phyloP scores from a whole-genome alignment of 35 echinoderm and acorn worm genomes.

The Ptychodera flava region DNA sequence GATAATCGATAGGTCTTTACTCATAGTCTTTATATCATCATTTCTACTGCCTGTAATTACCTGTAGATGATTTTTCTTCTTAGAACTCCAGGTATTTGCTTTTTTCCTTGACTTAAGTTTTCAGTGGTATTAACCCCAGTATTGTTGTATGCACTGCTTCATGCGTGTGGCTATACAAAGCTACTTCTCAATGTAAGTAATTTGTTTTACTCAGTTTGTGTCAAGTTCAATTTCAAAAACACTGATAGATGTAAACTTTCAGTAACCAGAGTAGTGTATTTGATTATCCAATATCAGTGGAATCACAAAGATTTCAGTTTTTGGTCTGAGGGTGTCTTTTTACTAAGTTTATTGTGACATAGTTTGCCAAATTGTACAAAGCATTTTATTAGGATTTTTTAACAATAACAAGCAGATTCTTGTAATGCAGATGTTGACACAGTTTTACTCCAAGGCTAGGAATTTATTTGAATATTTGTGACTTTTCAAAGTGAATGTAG shows the following conservation, averaged over 20 bases:
- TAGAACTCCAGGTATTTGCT: no score
- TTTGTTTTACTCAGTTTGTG: no score
- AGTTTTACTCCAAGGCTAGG: no score
- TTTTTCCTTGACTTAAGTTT: not conserved
- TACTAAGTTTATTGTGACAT: not conserved
- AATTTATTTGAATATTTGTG: no score
- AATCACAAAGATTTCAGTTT: not conserved
- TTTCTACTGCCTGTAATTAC: no score
- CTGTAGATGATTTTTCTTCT: no score
- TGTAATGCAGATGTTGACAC: no score
- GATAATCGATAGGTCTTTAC: no score
- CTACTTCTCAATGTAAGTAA: constrained; percentile 88
- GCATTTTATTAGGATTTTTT: constrained; percentile 6
- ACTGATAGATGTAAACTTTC: not conserved
- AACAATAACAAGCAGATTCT: no score
- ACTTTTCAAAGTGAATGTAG: no score
- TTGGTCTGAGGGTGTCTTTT: not conserved
- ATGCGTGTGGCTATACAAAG: constrained; percentile 87
- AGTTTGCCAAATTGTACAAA: not conserved
- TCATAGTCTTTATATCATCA: no score
- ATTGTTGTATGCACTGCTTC: constrained; percentile 76
- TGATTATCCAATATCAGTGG: not conserved
- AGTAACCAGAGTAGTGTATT: not conserved
- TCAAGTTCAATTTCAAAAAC: constrained; percentile 4
- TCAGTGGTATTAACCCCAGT: constrained; percentile 88